Evolutionary conservation across 2,797 vertebrate genomes (phyloP).

Genomic region (Xiphorhynchus erythropygius): DNA sequence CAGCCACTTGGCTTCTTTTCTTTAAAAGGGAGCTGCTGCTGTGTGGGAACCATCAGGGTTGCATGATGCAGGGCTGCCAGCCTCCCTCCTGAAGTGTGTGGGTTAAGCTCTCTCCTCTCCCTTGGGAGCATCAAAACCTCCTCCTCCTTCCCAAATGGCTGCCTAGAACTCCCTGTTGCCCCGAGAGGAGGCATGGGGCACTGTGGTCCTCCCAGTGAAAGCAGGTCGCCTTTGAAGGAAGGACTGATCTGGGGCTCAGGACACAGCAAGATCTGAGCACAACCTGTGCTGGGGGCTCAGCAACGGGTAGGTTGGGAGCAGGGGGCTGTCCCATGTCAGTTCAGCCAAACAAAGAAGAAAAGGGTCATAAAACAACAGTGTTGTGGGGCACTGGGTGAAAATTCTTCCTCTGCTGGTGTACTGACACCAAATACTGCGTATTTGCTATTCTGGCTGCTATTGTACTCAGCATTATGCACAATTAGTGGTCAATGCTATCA

Average conservation of each 20-base stretch:
- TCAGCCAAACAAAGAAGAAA: background rate
- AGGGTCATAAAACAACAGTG: background rate
- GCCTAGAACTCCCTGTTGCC: fast-evolving
- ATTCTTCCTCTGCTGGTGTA: background rate
- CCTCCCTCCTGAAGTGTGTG: background rate
- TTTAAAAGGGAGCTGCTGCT: background rate
- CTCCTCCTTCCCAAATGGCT: background rate
- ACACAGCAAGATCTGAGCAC: background rate
- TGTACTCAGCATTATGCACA: background rate
- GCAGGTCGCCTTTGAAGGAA: background rate
- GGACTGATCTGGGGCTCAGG: background rate
- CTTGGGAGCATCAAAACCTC: background rate
- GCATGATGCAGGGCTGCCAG: background rate
- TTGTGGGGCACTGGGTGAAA: background rate
- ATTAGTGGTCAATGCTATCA: background rate
- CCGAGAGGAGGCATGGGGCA: background rate
- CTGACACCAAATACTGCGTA: background rate
- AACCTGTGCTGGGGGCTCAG: background rate
- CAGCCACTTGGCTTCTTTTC: background rate
- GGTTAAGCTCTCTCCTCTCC: background rate
- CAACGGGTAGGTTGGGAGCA: background rate
- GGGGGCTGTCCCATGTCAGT: fast-evolving
- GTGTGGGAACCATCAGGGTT: background rate
- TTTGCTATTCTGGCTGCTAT: background rate
- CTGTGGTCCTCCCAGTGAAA: fast-evolving